phyloP scores from a whole-genome alignment of 2,797 vertebrate genomes.

The Erpetoichthys calabaricus region DNA sequence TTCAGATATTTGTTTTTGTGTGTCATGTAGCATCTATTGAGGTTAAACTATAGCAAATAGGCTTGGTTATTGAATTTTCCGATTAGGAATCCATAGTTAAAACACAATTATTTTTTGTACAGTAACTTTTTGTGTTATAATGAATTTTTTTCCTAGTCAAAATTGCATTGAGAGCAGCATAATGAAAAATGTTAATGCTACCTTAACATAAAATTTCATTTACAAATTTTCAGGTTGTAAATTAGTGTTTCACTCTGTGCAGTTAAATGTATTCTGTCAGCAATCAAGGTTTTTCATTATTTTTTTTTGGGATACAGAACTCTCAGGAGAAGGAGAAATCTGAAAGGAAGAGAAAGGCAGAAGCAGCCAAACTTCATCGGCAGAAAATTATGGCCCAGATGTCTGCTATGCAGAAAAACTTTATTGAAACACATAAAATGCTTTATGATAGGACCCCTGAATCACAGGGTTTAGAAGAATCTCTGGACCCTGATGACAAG shows the following conservation, averaged over 20 bases:
- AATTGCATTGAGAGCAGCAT: no score
- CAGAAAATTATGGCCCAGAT: slow-evolving; percentile 99
- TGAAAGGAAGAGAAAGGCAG: slow-evolving; percentile 87
- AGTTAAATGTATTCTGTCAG: neutral
- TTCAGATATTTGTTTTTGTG: no score
- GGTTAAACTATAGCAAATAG: no score
- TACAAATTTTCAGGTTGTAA: no score
- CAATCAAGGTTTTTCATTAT: slow-evolving; percentile 10
- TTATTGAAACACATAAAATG: slow-evolving; percentile 92
- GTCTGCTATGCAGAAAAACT: slow-evolving; percentile 96
- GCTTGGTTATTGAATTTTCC: no score
- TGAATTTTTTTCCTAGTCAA: no score
- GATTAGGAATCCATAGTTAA: no score
- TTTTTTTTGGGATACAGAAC: slow-evolving; percentile 42
- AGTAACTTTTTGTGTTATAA: no score
- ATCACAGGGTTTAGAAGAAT: slow-evolving; percentile 49
- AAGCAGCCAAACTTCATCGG: slow-evolving; percentile 85
- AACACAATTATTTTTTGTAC: no score
- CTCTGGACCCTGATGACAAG: slow-evolving; percentile 54
- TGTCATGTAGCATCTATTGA: no score
- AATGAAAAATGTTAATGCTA: no score
- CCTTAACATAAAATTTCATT: no score
- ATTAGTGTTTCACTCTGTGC: neutral
- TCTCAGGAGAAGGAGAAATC: slow-evolving; percentile 88
- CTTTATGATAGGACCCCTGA: slow-evolving; percentile 84